A percentile compares a stretch with the other conserved stretches of the same genome.
Conservation (phyloP, 2,797 vertebrate genomes). For the Peromyscus attwateri region DNA sequence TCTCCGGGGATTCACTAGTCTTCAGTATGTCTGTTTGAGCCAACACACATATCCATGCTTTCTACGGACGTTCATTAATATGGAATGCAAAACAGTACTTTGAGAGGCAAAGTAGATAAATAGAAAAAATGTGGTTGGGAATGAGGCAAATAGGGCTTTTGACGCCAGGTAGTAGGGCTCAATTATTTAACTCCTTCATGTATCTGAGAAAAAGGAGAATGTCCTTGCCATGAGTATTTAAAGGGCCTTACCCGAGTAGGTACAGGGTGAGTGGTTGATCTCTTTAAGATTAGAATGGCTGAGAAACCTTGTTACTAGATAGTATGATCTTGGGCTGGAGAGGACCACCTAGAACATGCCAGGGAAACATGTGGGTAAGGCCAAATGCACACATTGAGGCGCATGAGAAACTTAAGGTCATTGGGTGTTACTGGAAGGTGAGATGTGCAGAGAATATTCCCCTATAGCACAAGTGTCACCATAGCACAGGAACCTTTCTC, state of each 20-base stretch:
- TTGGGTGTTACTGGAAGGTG: not conserved
- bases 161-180: not conserved
- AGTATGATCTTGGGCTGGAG: not conserved
- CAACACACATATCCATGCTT: constrained; percentile 19
- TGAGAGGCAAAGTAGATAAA: not conserved
- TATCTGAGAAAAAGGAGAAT: not conserved
- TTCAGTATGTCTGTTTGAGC: not conserved
- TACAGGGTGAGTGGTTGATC: not conserved
- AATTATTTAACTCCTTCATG: not conserved
- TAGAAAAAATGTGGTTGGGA: not conserved
- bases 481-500: not conserved
- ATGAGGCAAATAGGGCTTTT: not conserved
- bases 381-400: not conserved
- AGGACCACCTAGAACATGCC: not conserved
- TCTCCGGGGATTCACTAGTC: not conserved
- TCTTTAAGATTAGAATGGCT: not conserved
- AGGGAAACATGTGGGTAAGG: not conserved
- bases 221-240: not conserved
- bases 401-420: not conserved
- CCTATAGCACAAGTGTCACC: not conserved
- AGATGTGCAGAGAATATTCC: not conserved
- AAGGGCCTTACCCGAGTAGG: not conserved
- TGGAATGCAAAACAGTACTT: not conserved
- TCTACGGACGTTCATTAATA: not conserved
- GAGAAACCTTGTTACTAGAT: not conserved